phyloP scores from a whole-genome alignment of 2,888 invertebrate genomes.

The Litoditis marina region DNA sequence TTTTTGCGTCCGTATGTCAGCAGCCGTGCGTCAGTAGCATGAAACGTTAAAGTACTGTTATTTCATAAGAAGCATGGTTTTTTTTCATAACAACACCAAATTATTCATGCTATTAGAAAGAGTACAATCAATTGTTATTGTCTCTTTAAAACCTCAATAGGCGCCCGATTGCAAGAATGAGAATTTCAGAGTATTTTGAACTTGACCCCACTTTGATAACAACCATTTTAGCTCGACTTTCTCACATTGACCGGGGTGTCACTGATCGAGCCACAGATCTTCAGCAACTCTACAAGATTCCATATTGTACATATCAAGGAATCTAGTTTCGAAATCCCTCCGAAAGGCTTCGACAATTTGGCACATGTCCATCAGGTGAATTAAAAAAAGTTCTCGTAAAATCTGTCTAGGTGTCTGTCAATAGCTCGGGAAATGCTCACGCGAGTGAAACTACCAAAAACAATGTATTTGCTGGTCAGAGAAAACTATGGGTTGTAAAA shows the following conservation, averaged over 20 bases:
- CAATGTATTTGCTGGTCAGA: no score
- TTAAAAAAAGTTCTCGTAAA: no score
- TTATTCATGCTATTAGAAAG: background rate
- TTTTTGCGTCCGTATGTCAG: no score
- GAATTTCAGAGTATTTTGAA: background rate
- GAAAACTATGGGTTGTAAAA: no score
- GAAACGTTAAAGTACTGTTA: no score
- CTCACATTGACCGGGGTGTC: conserved; percentile 34
- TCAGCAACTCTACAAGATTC: conserved; percentile 38
- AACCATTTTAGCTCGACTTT: conserved; percentile 30
- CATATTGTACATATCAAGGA: conserved; percentile 35
- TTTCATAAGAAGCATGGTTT: no score
- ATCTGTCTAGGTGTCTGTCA: no score
- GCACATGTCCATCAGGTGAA: conserved; percentile 20
- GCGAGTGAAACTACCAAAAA: no score
- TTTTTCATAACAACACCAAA: no score
- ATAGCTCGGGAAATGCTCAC: no score
- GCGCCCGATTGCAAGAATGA: background rate
- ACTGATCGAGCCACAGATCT: conserved; percentile 37
- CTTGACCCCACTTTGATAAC: no score
- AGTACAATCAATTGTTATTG: background rate
- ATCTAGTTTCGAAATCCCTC: conserved; percentile 35
- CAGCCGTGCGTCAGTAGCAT: no score
- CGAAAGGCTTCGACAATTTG: conserved; percentile 23
- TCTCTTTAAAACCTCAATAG: background rate